Evolutionary conservation across 2,113 vertebrate genomes (phyloP).

Genomic region (Ammodytes dubius): DNA sequence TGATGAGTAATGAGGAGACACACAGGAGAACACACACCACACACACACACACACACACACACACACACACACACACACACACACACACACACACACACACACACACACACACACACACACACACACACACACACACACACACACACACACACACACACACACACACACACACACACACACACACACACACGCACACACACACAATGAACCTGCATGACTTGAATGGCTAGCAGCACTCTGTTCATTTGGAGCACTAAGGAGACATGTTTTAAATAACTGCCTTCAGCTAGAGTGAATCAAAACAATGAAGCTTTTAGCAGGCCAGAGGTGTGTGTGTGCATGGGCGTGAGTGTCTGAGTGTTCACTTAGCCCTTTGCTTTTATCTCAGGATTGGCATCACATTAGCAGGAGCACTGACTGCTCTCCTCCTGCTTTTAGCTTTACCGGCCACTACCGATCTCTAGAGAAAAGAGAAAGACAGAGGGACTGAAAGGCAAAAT

Average conservation of each 20-base stretch:
- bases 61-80: slow-evolving; percentile 15
- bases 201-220: neutral
- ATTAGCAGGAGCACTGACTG: slow-evolving; percentile 42
- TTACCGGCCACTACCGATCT: slow-evolving; percentile 42
- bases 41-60: neutral
- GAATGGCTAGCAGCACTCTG: neutral
- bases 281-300: slow-evolving; percentile 23
- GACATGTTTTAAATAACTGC: slow-evolving; percentile 38
- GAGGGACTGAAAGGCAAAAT: slow-evolving; percentile 20
- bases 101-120: slow-evolving; percentile 1
- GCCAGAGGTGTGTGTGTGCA: slow-evolving; percentile 38
- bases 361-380: slow-evolving; percentile 62
- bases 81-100: neutral
- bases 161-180: neutral
- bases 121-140: slow-evolving; percentile 8
- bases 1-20: slow-evolving; percentile 13
- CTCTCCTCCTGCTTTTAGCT: slow-evolving; percentile 48
- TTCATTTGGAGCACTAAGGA: neutral
- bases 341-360: slow-evolving; percentile 29
- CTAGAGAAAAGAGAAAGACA: slow-evolving; percentile 20
- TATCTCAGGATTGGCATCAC: slow-evolving; percentile 49
- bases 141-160: no score
- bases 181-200: slow-evolving; percentile 12
- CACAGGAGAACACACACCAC: neutral
- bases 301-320: slow-evolving; percentile 63